Base-by-base conservation (phyloP, 1,140 invertebrate species). In the Drosophila pandora region DNA sequence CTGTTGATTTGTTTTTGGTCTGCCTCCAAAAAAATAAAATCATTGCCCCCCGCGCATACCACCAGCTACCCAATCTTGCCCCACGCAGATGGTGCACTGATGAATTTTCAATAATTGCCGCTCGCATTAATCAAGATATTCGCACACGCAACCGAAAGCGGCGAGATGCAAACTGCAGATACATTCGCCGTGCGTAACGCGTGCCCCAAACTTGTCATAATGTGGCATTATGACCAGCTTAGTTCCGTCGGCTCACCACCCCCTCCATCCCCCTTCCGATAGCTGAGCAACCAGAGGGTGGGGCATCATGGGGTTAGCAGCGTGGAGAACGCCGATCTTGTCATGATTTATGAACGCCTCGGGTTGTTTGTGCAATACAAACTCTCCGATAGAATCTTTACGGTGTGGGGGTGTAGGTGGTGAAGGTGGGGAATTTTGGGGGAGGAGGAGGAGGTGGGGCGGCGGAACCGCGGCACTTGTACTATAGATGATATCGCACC, bases 1-100 rank as follows among this genome's bases (percentile, higher is more conserved):
- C 82, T 87, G 81, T 85, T 85, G 81, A 87, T 85, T 84, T 63
- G 70, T 55, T 73, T 73, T 73, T 73, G 63, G 69, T 28, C 9
- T 47, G 41, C 13, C 41, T 13, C 41, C 6, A 21, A 21, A 43
- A 43, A 37, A 37, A 37, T 37, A 37, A 12, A 12, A 37, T 12
- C 2, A 3, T 37, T 3, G 2, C 34, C 34, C 34, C 32, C 9
- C 9, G 2, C 34, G 25, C 25, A 5, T 28, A 28, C 25, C 25
- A 28, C 25, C 6, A 28, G 25, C 25, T 28, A 37, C 34, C 32
- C 32, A 10, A 8, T 43, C 41, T 17, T 43, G 41, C 41, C 17
- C 41, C 41, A 37, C 34, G 10, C 41, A 43, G 41, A 43, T 43
- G 41, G 3, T 43, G 41, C 43, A 12, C 52, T 48, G 49, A 67